Base-by-base conservation (phyloP, 2,113 vertebrate genomes). In the Zosterops hypoxanthus region DNA sequence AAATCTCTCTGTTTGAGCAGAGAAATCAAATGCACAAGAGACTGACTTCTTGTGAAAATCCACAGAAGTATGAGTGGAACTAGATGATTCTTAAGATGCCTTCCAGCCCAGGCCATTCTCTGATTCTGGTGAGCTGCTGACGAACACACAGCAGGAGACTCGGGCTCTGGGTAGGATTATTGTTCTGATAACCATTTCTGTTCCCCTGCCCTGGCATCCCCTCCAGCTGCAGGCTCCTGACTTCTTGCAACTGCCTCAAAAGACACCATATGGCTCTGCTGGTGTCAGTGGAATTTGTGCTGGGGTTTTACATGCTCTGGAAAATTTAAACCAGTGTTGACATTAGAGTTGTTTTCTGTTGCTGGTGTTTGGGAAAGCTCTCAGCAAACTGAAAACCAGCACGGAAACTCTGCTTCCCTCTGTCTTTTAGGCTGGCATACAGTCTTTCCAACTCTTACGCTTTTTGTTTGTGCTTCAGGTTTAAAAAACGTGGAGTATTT, bases 91-190 rank as follows among this genome's bases (percentile, higher is more conserved):
- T 55, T 42, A 17, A 55, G 47, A 16, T 33, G 26, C 31, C 6
- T 41, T 36, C 31, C 56, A 34, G 55, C 16, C 24, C 39, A 33
- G 49, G 63, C 25, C 18, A 10, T 36, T 42, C 31, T 28, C 5
- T 28, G 42, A 26, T 55, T 91, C 66, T 81, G 33, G 12, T 2
- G 7, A 90, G 55, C 21, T 50, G 5, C 42, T 47, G 29, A 26
- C 46, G 63, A 21, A 29, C 31, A 34, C 8, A 10, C 2, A 81
- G n/a, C 41, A n/a, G 28, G n/a, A 33, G 78, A 5, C 20, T 65
- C 0, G 0, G 13, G 10, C 15, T 49, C 56, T 2, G 2, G 20
- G 8, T 8, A 17, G 26, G 47, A 52, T 55, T 26, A 8, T 13
- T 52, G 33, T 56, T 61, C 52, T n/a, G 12, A 25, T 0, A 2